Percentiles rank a stretch among this genome's conserved stretches.
phyloP scores from a whole-genome alignment of 2,797 vertebrate species.

The Sebastes dallii region DNA sequence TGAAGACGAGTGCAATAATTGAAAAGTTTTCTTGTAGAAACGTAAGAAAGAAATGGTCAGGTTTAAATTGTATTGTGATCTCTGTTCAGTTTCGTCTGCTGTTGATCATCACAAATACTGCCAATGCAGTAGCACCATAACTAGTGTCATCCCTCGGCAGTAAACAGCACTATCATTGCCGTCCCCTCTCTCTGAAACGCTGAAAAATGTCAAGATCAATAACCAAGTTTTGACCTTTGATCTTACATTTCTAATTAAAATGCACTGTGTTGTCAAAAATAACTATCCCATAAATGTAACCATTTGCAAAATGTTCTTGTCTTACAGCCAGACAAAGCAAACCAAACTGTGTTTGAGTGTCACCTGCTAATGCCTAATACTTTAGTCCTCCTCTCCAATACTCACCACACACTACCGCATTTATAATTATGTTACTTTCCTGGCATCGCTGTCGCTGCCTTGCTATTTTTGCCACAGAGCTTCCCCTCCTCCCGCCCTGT shows the following conservation, averaged over 20 bases:
- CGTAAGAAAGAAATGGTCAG: not conserved
- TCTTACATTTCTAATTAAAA: not conserved
- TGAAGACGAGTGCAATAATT: not conserved
- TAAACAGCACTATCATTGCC: not conserved
- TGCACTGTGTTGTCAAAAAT: not conserved
- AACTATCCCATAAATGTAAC: not conserved
- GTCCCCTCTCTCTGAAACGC: not conserved
- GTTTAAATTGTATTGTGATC: not conserved
- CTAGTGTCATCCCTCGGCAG: not conserved
- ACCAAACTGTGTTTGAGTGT: not conserved
- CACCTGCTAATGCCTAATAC: not conserved
- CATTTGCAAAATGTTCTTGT: not conserved
- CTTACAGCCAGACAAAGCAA: not conserved
- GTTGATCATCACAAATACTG: not conserved
- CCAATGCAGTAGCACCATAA: not conserved
- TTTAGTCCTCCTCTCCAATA: not conserved
- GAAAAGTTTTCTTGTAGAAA: not conserved
- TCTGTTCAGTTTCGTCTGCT: not conserved
- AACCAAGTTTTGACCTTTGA: not conserved
- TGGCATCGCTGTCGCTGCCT: constrained; percentile 11
- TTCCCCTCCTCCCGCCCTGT: too few relatives aligned
- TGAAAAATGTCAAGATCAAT: not conserved
- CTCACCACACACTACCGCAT: not conserved
- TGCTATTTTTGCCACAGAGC: constrained; percentile 28
- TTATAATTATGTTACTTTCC: constrained; percentile 38